Base-by-base conservation (phyloP, 2,113 vertebrate species). In the Eptatretus burgeri region DNA sequence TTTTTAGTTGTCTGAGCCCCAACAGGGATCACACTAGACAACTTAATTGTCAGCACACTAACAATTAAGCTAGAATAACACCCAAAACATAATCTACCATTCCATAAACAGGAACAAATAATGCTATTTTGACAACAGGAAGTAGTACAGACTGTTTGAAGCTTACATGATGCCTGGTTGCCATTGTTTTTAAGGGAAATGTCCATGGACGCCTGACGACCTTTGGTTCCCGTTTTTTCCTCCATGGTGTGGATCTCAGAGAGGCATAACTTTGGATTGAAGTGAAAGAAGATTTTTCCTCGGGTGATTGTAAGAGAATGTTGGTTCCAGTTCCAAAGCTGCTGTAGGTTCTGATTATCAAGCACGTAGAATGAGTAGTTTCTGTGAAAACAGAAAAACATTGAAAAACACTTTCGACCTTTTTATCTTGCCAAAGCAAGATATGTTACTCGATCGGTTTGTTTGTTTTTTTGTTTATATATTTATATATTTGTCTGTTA, bases 181-280 rank as follows among this genome's bases (percentile, higher is more conserved):
- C 79, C 79, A 0, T 81, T 81, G 66, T 78, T 81, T 62, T 78
- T 76, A 1, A 78, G 79, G 62, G 80, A 80, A 72, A 81, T 79
- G 72, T 81, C 79, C 0, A 77, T 78, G 65, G 79, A 80, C 74
- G 79, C 80, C 66, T 81, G 79, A 18, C 79, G 67, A 1, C 79
- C 79, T 19, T 75, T 74, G 1, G 78, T 80, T 65, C 78, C 78
- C 0, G 77, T 80, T 66, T 78, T 73, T 69, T 78, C 76, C 68
- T 81, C 76, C 69, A 73, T 74, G 2, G 68, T 74, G 51, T 79
- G 77, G 56, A 80, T 81, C 69, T 80, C 77, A 0, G 76, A 76
- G 68, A 80, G 63, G 71, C 79, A 81, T 17, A 81, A 75, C 66
- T 77, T 77, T n/a, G 79, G 79, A 63, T 81, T 81, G 72, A 81